phyloP scores from a whole-genome alignment of 1,140 invertebrate genomes.

The Apolygus lucorum region DNA sequence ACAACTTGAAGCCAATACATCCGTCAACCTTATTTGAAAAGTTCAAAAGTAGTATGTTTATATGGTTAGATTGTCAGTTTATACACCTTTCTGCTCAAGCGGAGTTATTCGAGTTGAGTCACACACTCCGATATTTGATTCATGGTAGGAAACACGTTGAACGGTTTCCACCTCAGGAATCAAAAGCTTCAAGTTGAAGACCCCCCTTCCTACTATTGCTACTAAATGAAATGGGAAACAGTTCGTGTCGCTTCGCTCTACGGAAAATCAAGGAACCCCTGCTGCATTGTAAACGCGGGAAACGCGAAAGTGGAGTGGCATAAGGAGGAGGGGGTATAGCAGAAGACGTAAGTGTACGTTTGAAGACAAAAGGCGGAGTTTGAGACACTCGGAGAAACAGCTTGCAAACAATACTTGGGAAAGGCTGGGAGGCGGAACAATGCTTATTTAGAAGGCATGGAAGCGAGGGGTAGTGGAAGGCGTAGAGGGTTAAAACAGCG shows the following conservation, averaged over 20 bases:
- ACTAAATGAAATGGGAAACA: neutral
- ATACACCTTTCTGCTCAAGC: too few species aligned
- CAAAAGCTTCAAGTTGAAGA: too few species aligned
- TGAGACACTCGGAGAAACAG: constrained; percentile 15
- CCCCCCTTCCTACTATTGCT: too few species aligned
- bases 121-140: too few species aligned
- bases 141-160: too few species aligned
- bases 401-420: constrained; percentile 13
- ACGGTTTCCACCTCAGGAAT: too few species aligned
- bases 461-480: constrained; percentile 3
- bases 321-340: neutral
- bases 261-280: neutral
- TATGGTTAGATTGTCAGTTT: too few species aligned
- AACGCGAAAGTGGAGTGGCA: too few species aligned
- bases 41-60: too few species aligned
- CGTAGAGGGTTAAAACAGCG: constrained; percentile 5
- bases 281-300: neutral
- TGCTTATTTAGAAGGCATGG: constrained; percentile 11
- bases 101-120: too few species aligned
- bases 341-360: constrained; percentile 8
- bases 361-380: constrained; percentile 12
- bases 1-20: too few species aligned
- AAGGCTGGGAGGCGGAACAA: constrained; percentile 17
- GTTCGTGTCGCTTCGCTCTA: neutral
- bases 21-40: too few species aligned